Conservation (phyloP, 2,113 vertebrate species). For the Ceuthmochares aereus region DNA sequence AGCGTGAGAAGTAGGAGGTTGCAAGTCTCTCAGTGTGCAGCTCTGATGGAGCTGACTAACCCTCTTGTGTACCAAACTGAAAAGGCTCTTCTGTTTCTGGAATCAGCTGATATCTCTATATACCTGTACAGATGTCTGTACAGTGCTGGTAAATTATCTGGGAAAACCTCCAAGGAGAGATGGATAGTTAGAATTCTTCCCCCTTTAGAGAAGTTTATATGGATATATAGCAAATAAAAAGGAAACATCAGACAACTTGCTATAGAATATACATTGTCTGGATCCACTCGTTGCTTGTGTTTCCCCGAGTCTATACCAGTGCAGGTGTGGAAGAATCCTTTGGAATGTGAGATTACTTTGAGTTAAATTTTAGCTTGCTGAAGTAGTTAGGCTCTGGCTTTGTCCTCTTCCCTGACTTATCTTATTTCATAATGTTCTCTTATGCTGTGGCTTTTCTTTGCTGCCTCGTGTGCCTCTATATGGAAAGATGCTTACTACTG, state of each 20-base stretch:
- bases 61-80: not conserved
- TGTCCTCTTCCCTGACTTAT: not conserved
- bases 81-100: not conserved
- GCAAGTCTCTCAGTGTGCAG: not conserved
- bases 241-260: not conserved
- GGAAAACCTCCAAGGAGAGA: not conserved
- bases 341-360: not conserved
- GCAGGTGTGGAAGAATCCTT: not conserved
- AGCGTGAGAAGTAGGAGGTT: not conserved
- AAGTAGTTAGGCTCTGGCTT: not conserved
- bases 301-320: not conserved
- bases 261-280: not conserved
- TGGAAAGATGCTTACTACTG: not conserved
- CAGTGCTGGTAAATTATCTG: not conserved
- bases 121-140: not conserved
- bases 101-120: not conserved
- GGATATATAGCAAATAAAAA: not conserved
- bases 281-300: not conserved
- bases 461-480: fast-evolving
- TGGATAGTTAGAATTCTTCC: not conserved
- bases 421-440: not conserved
- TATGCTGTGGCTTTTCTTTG: not conserved
- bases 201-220: not conserved
- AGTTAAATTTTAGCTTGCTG: not conserved
- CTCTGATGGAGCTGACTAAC: not conserved